phyloP scores from a whole-genome alignment of 2,888 invertebrate genomes.

The Andrena bucephala region DNA sequence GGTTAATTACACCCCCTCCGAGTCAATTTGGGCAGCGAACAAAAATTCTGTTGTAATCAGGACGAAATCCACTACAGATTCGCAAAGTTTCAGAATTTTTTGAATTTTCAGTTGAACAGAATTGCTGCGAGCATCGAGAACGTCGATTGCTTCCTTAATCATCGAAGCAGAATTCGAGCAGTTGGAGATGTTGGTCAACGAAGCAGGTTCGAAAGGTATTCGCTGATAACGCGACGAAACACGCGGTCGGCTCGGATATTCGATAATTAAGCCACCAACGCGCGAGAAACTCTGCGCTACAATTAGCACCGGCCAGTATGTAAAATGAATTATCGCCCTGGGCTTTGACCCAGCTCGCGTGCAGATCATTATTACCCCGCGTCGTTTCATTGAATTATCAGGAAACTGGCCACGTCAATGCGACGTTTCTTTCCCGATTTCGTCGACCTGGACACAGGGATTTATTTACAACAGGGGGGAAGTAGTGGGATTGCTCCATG shows the following conservation, averaged over 20 bases:
- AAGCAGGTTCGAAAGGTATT: slow-evolving; percentile 18
- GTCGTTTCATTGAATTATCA: slow-evolving; percentile 62
- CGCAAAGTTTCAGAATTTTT: too few relatives aligned
- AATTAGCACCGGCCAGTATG: slow-evolving; percentile 75
- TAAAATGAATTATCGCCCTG: slow-evolving; percentile 77
- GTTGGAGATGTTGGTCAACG: slow-evolving; percentile 1
- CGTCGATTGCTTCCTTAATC: not conserved
- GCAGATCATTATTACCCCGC: slow-evolving; percentile 61
- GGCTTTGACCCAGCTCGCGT: slow-evolving; percentile 60
- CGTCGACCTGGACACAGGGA: not conserved
- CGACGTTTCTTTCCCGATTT: not conserved
- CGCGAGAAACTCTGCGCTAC: slow-evolving; percentile 68
- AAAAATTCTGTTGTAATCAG: too few relatives aligned
- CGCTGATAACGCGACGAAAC: slow-evolving; percentile 13
- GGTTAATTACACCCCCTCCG: too few relatives aligned
- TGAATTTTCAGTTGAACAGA: too few relatives aligned
- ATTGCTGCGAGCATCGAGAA: too few relatives aligned
- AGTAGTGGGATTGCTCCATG: too few relatives aligned
- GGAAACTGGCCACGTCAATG: slow-evolving; percentile 13
- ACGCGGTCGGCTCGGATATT: slow-evolving; percentile 49
- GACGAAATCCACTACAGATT: too few relatives aligned
- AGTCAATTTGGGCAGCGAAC: too few relatives aligned
- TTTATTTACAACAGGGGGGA: too few relatives aligned
- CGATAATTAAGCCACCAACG: slow-evolving; percentile 73
- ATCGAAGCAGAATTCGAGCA: slow-evolving; percentile 12